A percentile compares a stretch with the other conserved stretches of the same genome.
phyloP scores from a whole-genome alignment of 2,797 vertebrate genomes.

The Muscicapa striata region DNA sequence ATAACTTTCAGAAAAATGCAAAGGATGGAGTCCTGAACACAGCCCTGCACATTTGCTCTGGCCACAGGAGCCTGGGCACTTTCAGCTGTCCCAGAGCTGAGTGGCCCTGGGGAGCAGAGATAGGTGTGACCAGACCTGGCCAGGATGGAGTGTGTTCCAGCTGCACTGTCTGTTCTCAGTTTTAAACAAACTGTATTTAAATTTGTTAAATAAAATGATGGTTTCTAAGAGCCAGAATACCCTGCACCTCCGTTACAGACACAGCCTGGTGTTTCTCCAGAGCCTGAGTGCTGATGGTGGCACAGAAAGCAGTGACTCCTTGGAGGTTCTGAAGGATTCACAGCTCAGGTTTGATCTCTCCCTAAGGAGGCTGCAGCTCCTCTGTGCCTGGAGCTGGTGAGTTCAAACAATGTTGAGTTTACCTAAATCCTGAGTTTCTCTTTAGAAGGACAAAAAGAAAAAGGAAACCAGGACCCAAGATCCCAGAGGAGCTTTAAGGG shows the following conservation, averaged over 20 bases:
- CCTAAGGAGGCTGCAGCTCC: conserved; percentile 15
- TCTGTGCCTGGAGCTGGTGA: conserved; percentile 2
- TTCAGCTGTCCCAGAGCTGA: not conserved
- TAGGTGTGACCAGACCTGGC: not conserved
- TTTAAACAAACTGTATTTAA: conserved; percentile 78
- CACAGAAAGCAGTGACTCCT: not conserved
- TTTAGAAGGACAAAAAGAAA: not conserved
- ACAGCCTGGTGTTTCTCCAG: not conserved
- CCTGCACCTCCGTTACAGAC: conserved; percentile 11
- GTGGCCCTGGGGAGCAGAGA: not conserved
- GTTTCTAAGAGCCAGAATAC: conserved; percentile 75
- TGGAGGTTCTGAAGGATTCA: not conserved
- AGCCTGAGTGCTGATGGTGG: not conserved
- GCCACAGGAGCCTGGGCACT: not conserved
- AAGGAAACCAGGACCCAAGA: not conserved
- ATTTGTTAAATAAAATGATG: conserved; percentile 77
- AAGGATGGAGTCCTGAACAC: conserved; percentile 6
- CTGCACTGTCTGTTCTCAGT: conserved; percentile 66
- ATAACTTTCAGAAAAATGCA: not conserved
- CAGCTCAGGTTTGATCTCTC: not conserved
- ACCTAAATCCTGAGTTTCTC: not conserved
- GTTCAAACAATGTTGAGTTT: not conserved
- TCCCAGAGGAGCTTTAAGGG: not conserved
- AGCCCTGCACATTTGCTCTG: not conserved
- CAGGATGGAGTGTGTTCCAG: conserved; percentile 16